These are phyloP conservation scores for Clytia hemisphaerica DNA, from an alignment of 30 jellyfish, hydroid and myxozoan species.

Conservation along the genomic window DNA sequence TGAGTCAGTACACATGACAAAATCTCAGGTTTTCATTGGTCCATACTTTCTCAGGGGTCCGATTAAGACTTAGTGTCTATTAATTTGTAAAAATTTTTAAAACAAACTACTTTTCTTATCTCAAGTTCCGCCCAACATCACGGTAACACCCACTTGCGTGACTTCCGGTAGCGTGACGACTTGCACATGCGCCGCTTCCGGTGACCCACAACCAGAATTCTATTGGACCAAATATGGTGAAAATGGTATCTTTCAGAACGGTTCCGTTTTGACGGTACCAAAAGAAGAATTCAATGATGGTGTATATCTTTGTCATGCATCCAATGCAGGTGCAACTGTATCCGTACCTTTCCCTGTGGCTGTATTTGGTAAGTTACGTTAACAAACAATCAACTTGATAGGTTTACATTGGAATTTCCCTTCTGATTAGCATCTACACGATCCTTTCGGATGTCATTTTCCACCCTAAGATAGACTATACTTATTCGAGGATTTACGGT, in stretches of 20 bases:
- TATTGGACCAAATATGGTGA: constrained; percentile 2
- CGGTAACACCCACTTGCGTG: background rate
- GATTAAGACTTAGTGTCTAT: too few relatives aligned
- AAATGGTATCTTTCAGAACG: background rate
- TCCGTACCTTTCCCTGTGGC: background rate
- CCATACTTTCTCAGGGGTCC: too few relatives aligned
- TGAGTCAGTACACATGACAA: too few relatives aligned
- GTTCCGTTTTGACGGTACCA: background rate
- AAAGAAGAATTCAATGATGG: background rate
- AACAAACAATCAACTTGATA: too few relatives aligned
- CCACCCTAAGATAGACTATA: too few relatives aligned
- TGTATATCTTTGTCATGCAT: background rate
- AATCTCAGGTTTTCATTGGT: too few relatives aligned
- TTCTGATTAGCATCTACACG: too few relatives aligned
- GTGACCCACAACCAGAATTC: constrained; percentile 2
- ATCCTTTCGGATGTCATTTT: too few relatives aligned
- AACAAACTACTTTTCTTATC: background rate
- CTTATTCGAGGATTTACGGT: too few relatives aligned
- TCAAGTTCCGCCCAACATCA: constrained; percentile 6
- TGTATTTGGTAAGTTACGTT: background rate
- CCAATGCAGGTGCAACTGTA: background rate
- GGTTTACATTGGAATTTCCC: too few relatives aligned
- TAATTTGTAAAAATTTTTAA: too few relatives aligned
- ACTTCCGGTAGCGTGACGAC: background rate
- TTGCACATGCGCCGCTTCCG: constrained; percentile 9